phyloP scores from a whole-genome alignment of 2,797 vertebrate species.

The Coranthus polyacanthus region DNA sequence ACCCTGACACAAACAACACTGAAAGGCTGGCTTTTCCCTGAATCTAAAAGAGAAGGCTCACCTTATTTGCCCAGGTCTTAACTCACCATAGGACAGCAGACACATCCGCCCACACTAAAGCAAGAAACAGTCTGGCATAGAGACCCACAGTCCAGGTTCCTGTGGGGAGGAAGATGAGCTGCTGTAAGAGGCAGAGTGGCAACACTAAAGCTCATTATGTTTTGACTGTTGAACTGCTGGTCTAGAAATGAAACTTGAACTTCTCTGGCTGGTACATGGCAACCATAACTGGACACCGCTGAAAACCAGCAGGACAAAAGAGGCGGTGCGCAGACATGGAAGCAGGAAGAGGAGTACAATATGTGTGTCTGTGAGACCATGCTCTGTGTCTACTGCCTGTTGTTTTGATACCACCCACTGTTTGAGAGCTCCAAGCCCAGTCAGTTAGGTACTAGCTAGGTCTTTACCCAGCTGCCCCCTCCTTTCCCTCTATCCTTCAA shows the following conservation, averaged over 20 bases:
- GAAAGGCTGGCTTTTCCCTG: slow-evolving; percentile 54
- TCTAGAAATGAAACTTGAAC: slow-evolving; percentile 74
- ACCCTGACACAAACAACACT: slow-evolving; percentile 39
- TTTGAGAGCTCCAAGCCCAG: slow-evolving; percentile 68
- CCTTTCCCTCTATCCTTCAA: slow-evolving; percentile 50
- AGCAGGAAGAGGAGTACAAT: slow-evolving; percentile 49
- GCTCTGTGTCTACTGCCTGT: slow-evolving; percentile 70
- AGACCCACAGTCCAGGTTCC: slow-evolving; percentile 67
- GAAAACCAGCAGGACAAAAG: slow-evolving; percentile 63
- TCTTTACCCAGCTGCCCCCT: slow-evolving; percentile 64
- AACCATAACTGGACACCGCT: slow-evolving; percentile 67
- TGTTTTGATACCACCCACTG: slow-evolving; percentile 82
- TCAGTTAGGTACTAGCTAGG: slow-evolving; percentile 60
- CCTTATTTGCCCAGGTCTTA: slow-evolving; percentile 74
- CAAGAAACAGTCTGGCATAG: slow-evolving; percentile 67
- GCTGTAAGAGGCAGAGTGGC: slow-evolving; percentile 75
- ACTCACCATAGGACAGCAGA: slow-evolving; percentile 67
- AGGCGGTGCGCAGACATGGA: slow-evolving; percentile 41
- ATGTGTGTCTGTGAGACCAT: slow-evolving; percentile 55
- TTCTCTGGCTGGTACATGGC: slow-evolving; percentile 55
- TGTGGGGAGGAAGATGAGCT: slow-evolving; percentile 78
- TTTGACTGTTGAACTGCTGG: slow-evolving; percentile 67
- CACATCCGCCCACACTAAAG: slow-evolving; percentile 59
- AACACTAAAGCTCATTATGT: slow-evolving; percentile 80
- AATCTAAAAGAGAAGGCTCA: slow-evolving; percentile 65